Base-by-base conservation (phyloP, 1,140 invertebrate species). In the Tetramorium simillimum region DNA sequence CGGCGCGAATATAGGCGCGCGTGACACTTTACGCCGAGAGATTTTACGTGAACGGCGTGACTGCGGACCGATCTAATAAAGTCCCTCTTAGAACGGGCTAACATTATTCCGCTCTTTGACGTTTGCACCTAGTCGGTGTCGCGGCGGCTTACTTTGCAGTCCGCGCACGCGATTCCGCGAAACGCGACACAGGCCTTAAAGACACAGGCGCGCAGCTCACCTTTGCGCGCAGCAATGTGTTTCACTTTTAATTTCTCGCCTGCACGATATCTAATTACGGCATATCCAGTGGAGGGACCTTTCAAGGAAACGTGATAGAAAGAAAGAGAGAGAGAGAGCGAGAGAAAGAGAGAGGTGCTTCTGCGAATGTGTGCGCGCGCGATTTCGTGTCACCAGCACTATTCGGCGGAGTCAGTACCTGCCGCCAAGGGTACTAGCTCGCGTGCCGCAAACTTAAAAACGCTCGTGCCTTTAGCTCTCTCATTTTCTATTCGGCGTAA, bases 101-200 rank as follows among this genome's bases (percentile, higher is more conserved):
- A 90, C 82, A 86, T 90, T 91, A 90, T 90, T 91, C 89, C 78
- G 75, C 82, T 82, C 89, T 91, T 91, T 91, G 89, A 91, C 89
- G 86, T 90, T 88, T 88, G 84, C 88, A 77, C 81, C 86, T 89
- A 85, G 78, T 85, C 88, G 67, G 58, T 80, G 77, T 85, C 76
- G 58, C 88, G 77, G 88, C 85, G 80, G 72, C 56, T 62, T 70
- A 70, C 70, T 81, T 73, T 70, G 65, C 73, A 85, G 72, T 75
- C 37, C 75, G 37, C 24, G 24, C 65, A 86, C 60, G 46, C 75
- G 69, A 69, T 67, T 72, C 87, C 60, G 24, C 72, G 65, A 75
- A 86, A 86, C 82, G 56, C 84, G 65, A 58, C 72, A 69, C 65
- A 69, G 21, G 49, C 49, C 46, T 84, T 69, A 87, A 89, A 88